Evolutionary conservation across 2,797 vertebrate genomes (phyloP).

Genomic region (Leuciscus waleckii): DNA sequence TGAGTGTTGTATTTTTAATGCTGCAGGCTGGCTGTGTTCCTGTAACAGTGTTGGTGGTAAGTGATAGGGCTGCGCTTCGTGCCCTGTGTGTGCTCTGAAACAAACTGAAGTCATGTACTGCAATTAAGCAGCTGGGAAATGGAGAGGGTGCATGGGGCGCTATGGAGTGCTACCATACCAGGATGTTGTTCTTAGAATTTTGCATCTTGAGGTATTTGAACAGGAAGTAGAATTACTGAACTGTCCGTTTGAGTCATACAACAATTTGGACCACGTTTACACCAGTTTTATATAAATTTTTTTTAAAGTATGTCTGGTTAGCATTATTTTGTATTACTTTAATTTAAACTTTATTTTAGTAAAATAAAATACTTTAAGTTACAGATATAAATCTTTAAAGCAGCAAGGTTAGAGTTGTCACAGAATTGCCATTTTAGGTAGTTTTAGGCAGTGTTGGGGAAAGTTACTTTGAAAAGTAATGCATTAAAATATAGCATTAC

Average conservation of each 20-base stretch:
- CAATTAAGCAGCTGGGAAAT: slow-evolving; percentile 45
- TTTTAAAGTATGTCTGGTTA: no score
- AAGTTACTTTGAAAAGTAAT: no score
- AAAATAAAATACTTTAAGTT: not conserved
- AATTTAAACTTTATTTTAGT: not conserved
- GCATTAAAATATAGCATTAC: no score
- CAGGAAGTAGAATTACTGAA: slow-evolving; percentile 1
- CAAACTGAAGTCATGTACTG: slow-evolving; percentile 52
- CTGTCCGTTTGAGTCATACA: not conserved
- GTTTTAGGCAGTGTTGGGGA: not conserved
- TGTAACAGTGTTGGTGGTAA: slow-evolving; percentile 48
- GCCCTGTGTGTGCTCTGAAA: slow-evolving; percentile 36
- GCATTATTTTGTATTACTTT: not conserved
- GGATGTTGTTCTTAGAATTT: slow-evolving; percentile 3
- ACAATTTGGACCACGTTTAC: not conserved
- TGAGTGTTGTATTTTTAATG: slow-evolving; percentile 55
- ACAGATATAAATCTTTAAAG: not conserved
- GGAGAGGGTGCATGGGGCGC: slow-evolving; percentile 9
- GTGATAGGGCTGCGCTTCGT: slow-evolving; percentile 45
- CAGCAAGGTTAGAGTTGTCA: not conserved
- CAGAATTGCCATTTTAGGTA: not conserved
- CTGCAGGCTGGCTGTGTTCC: slow-evolving; percentile 32
- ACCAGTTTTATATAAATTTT: not conserved
- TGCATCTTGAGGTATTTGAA: not conserved
- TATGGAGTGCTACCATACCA: not conserved